These are phyloP conservation scores for Hydraecia micacea DNA, from an alignment of 2,888 invertebrate species.

Conservation along the genomic window DNA sequence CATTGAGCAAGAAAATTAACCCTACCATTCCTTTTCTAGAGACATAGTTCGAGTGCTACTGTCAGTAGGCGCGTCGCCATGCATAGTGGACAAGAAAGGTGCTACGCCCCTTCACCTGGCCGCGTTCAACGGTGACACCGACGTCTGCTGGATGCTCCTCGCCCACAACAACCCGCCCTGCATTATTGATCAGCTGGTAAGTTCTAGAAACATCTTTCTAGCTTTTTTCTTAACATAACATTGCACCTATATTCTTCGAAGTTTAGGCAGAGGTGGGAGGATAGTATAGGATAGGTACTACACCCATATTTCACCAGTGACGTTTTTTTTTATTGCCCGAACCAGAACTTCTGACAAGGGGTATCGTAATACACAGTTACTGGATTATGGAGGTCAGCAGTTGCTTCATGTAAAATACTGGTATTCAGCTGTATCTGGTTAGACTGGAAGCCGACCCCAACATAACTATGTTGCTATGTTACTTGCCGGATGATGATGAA, in stretches of 20 bases:
- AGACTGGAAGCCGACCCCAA: not conserved
- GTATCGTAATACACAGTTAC: not conserved
- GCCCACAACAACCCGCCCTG: slow-evolving; percentile 95
- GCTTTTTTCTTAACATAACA: not conserved
- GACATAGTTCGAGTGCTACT: slow-evolving; percentile 96
- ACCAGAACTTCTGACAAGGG: not conserved
- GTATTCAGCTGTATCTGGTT: not conserved
- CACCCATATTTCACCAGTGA: not conserved
- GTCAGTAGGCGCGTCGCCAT: slow-evolving; percentile 96
- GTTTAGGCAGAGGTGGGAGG: not conserved
- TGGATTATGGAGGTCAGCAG: not conserved
- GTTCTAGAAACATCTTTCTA: slow-evolving; percentile 64
- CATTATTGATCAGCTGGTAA: slow-evolving; percentile 96
- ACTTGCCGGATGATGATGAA: not conserved
- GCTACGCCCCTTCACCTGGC: slow-evolving; percentile 98
- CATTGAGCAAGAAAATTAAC: slow-evolving; percentile 11
- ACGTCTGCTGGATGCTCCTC: slow-evolving; percentile 96
- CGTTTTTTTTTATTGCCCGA: not conserved
- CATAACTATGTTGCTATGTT: too few relatives aligned
- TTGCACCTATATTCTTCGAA: not conserved
- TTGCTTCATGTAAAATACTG: not conserved
- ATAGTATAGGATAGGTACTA: not conserved
- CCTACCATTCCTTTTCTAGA: slow-evolving; percentile 85
- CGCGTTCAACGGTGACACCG: slow-evolving; percentile 97
- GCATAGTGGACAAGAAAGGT: slow-evolving; percentile 96